Conservation (phyloP, 2,113 vertebrate genomes). For the Lasiurus borealis region DNA sequence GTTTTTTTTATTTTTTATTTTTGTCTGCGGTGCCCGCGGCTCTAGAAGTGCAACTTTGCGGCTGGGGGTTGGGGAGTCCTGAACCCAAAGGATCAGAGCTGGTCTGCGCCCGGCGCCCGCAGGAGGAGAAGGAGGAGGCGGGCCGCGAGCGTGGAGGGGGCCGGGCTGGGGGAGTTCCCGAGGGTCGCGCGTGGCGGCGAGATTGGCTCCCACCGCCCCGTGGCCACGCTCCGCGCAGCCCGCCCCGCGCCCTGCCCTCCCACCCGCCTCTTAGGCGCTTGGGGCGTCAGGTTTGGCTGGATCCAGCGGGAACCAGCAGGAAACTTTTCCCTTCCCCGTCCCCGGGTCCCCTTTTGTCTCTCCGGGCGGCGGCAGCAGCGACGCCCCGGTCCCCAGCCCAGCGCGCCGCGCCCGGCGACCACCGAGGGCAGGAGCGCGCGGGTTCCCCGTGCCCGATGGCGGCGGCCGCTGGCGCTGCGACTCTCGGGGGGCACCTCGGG, state of each 20-base stretch:
- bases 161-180: not conserved
- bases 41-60: slow-evolving; percentile 65
- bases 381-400: not conserved
- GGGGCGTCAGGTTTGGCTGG: not conserved
- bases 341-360: slow-evolving; percentile 64
- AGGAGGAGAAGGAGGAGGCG: not conserved
- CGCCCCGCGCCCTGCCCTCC: not conserved
- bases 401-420: not conserved
- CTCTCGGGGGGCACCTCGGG: not conserved
- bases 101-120: not conserved
- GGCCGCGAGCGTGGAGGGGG: not conserved
- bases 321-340: slow-evolving; percentile 71
- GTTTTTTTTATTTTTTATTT: not conserved
- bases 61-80: not conserved
- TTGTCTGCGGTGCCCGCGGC: not conserved
- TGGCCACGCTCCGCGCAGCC: not conserved
- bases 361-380: not conserved
- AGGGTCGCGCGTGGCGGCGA: not conserved
- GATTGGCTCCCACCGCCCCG: not conserved
- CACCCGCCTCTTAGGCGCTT: not conserved
- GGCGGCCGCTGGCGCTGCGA: not conserved
- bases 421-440: not conserved
- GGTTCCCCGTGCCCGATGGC: not conserved
- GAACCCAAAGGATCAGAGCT: not conserved
- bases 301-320: not conserved